phyloP scores from a whole-genome alignment of 1,140 invertebrate genomes.

The Asobara japonica region DNA sequence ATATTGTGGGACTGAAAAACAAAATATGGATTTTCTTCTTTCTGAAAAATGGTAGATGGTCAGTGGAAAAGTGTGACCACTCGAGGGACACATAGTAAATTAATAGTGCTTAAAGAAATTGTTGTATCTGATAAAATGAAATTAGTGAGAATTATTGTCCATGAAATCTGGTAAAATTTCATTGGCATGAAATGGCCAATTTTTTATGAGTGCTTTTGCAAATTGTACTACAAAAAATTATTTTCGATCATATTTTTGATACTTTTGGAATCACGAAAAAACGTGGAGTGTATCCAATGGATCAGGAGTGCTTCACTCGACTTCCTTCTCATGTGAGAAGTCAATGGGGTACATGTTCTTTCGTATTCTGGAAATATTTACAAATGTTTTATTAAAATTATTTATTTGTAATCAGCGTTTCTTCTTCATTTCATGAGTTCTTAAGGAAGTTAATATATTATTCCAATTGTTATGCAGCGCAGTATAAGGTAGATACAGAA shows the following conservation, averaged over 20 bases:
- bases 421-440: neutral
- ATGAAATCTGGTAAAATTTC: constrained; percentile 6
- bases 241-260: constrained; percentile 45
- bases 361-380: neutral
- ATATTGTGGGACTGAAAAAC: no score
- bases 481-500: neutral
- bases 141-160: neutral
- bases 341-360: neutral
- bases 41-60: no score
- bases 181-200: neutral
- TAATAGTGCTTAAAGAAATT: neutral
- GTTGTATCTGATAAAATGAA: neutral
- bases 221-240: neutral
- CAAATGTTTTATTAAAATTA: neutral
- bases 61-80: no score
- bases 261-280: constrained; percentile 33
- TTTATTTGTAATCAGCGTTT: neutral
- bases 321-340: no score
- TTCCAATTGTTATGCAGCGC: neutral
- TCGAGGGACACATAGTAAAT: no score
- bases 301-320: no score
- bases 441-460: neutral
- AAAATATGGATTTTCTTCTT: no score
- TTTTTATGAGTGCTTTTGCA: no score
- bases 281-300: neutral